These are phyloP conservation scores for Propithecus perrieri DNA, from an alignment of 2,797 vertebrate genomes.

Conservation along the genomic window DNA sequence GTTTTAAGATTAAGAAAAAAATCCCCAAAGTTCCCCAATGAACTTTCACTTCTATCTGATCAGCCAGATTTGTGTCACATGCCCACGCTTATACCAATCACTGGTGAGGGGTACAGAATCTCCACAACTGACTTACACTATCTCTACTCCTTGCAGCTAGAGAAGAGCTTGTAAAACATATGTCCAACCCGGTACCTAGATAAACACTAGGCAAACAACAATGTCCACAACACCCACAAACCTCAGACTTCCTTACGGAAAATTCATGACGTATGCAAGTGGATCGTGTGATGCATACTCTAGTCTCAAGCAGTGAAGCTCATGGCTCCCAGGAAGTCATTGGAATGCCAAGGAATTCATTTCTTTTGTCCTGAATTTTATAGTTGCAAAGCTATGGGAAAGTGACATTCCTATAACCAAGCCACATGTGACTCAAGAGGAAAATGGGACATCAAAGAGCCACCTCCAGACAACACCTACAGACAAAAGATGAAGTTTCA, in stretches of 20 bases:
- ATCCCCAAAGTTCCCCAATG: background rate
- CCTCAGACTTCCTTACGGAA: background rate
- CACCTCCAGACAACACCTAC: background rate
- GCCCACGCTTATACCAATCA: background rate
- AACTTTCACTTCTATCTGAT: background rate
- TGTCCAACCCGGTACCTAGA: background rate
- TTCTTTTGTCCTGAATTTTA: background rate
- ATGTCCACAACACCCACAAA: background rate
- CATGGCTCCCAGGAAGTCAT: background rate
- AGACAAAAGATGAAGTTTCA: background rate
- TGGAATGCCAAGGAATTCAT: background rate
- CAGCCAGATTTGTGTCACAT: background rate
- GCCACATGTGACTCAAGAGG: background rate
- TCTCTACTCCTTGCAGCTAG: background rate
- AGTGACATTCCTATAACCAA: background rate
- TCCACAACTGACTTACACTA: no score
- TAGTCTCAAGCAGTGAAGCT: background rate
- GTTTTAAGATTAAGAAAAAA: background rate
- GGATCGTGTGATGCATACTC: background rate
- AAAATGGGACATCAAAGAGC: background rate
- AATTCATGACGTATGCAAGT: fast-evolving
- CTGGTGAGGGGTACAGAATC: no score
- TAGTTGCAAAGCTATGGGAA: background rate
- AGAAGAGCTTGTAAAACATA: background rate
- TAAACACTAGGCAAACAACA: background rate